Conservation (phyloP, 1,140 invertebrate species). For the Lamellibrachia luymesi region DNA sequence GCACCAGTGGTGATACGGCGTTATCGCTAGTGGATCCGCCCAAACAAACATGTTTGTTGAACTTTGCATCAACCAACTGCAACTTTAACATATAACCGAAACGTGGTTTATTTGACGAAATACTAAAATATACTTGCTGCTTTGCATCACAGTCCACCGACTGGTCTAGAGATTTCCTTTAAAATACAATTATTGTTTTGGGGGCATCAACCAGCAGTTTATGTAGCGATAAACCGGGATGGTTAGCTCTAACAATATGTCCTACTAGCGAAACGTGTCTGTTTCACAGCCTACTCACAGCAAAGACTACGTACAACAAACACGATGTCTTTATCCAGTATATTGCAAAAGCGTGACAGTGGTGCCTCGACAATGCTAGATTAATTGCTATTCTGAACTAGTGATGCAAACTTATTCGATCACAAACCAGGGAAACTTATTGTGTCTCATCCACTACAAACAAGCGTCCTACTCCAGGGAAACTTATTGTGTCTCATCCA, state of each 20-base stretch:
- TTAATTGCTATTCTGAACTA: background rate
- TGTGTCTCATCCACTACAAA: background rate
- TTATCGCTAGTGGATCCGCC: background rate
- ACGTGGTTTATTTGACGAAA: too few relatives aligned
- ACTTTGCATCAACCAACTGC: too few relatives aligned
- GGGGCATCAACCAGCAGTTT: too few relatives aligned
- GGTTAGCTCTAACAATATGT: background rate
- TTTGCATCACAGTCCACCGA: too few relatives aligned
- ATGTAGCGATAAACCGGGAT: background rate
- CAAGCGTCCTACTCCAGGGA: background rate
- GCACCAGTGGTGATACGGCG: background rate
- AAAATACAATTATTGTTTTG: too few relatives aligned
- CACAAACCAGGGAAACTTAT: background rate
- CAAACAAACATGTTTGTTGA: background rate
- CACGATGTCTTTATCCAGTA: too few relatives aligned
- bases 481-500: background rate
- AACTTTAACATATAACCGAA: too few relatives aligned
- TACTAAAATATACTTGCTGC: too few relatives aligned
- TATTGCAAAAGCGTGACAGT: background rate
- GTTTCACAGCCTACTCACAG: too few relatives aligned
- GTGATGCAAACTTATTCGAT: background rate
- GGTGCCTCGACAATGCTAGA: background rate
- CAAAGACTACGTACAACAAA: too few relatives aligned
- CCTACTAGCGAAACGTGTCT: background rate
- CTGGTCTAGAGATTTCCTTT: too few relatives aligned